These are phyloP conservation scores for Antheraea pernyi DNA, from an alignment of 1,140 invertebrate genomes.

Conservation along the genomic window DNA sequence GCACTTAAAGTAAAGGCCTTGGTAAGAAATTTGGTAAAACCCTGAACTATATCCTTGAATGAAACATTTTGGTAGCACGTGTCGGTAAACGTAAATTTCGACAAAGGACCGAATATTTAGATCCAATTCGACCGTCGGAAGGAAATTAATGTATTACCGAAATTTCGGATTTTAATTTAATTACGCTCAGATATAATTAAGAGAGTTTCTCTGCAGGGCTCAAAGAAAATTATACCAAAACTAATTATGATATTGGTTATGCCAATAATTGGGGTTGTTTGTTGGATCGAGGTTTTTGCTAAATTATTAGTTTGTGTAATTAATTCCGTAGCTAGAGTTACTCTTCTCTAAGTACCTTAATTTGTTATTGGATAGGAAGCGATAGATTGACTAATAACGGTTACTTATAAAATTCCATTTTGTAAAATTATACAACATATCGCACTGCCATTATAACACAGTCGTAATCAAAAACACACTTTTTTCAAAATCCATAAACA, in stretches of 20 bases:
- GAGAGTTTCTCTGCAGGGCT: constrained; percentile 21
- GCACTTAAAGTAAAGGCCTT: background rate
- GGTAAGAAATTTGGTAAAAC: background rate
- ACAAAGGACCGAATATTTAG: background rate
- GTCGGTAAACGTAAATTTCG: background rate
- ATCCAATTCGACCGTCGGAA: background rate
- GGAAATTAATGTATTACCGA: constrained; percentile 23
- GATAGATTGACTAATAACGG: background rate
- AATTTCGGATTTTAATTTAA: constrained; percentile 25
- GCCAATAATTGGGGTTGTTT: constrained; percentile 2
- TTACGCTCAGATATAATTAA: constrained; percentile 24
- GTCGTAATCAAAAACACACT: too few relatives aligned
- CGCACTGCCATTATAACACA: too few relatives aligned
- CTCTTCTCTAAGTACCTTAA: background rate
- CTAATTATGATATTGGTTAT: constrained; percentile 26
- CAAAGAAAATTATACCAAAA: constrained; percentile 33
- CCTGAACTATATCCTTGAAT: background rate
- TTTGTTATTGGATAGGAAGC: background rate
- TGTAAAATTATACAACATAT: too few relatives aligned
- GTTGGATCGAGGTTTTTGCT: background rate
- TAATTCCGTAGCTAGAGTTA: background rate
- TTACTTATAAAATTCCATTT: too few relatives aligned
- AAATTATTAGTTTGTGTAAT: constrained; percentile 2
- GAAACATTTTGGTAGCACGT: background rate
- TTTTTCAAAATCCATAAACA: too few relatives aligned